These are phyloP conservation scores for Yasuhikotakia modesta DNA, from an alignment of 2,797 vertebrate genomes.

Conservation along the genomic window DNA sequence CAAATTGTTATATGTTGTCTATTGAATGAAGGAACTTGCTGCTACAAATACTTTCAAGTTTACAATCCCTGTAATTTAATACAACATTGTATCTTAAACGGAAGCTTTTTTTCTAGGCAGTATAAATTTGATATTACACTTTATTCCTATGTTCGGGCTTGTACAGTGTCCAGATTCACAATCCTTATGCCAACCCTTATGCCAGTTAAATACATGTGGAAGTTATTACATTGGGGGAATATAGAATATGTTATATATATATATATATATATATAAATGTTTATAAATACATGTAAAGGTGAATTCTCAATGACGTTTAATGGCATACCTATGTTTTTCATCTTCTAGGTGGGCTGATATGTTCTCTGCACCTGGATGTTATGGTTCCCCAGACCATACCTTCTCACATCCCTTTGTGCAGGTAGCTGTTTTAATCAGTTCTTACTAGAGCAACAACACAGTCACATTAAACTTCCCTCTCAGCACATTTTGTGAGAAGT, in stretches of 20 bases:
- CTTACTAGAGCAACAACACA: background rate
- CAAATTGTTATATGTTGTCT: background rate
- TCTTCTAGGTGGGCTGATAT: slow-evolving; percentile 87
- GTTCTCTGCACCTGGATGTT: slow-evolving; percentile 80
- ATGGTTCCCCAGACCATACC: slow-evolving; percentile 63
- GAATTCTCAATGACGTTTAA: background rate
- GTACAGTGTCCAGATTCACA: background rate
- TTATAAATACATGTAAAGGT: background rate
- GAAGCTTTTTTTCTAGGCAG: slow-evolving; percentile 6
- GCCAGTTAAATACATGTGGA: background rate
- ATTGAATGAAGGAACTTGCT: background rate
- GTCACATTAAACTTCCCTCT: slow-evolving; percentile 2
- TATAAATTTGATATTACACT: background rate
- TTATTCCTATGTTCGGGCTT: background rate
- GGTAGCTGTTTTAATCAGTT: slow-evolving; percentile 70
- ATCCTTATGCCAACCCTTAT: background rate
- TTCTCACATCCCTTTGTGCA: slow-evolving; percentile 92
- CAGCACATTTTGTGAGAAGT: background rate
- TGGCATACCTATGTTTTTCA: slow-evolving; percentile 1
- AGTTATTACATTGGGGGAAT: too few species aligned
- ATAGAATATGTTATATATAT: too few species aligned
- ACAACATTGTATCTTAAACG: slow-evolving; percentile 23
- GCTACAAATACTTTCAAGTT: background rate
- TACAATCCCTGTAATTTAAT: slow-evolving; percentile 2
- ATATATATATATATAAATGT: too few species aligned